Evolutionary conservation across 2,113 vertebrate genomes (phyloP).

Genomic region (Poicephalus meyeri): DNA sequence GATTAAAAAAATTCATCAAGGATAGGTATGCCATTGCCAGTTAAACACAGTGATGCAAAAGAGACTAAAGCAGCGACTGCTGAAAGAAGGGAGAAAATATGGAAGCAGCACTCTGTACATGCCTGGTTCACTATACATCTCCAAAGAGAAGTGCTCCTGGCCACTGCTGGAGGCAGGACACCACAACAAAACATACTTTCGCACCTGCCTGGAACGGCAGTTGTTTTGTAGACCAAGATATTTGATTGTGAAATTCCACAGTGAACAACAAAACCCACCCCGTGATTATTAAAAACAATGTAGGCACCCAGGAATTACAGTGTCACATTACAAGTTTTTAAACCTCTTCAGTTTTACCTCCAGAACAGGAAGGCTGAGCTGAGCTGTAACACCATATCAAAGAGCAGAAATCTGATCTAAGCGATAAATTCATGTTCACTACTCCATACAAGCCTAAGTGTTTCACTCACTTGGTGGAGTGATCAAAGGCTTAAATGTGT

Average conservation of each 20-base stretch:
- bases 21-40: neutral
- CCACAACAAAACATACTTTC: neutral
- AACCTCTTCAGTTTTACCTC: neutral
- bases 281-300: neutral
- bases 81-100: neutral
- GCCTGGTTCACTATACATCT: neutral
- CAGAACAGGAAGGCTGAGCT: neutral
- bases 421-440: neutral
- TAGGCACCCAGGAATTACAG: neutral
- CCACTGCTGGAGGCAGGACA: neutral
- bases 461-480: neutral
- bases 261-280: rapidly evolving
- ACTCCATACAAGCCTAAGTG: neutral
- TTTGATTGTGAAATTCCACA: neutral
- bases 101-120: neutral
- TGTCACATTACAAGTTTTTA: neutral
- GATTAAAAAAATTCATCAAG: neutral
- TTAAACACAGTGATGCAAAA: neutral
- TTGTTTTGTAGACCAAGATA: neutral
- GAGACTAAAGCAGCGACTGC: neutral
- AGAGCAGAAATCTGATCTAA: neutral
- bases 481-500: neutral
- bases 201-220: neutral
- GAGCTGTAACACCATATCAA: neutral
- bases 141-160: neutral